Base-by-base conservation (phyloP, 2,888 invertebrate species). In the Drosophila mimica region DNA sequence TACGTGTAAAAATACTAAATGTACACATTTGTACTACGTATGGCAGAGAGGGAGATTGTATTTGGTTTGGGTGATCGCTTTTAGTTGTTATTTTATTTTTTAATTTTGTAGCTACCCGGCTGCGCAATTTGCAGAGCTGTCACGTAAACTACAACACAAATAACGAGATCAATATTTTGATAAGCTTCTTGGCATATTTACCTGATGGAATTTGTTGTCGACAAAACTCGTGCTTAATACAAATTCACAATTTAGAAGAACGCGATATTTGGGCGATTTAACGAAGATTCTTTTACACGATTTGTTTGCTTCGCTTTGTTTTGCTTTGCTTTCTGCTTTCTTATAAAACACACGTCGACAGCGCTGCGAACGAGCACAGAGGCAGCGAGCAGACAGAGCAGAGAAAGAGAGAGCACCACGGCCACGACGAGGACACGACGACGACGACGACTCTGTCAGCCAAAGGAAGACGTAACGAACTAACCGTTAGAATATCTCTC, bases 141-240 rank as follows among this genome's bases (percentile, higher is more conserved):
- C 78, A 78, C 79, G 78, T 74, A 78, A 58, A 13, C 49, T 3
- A 43, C 52, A 65, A 70, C 9, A 51, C 46, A 68, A 70, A 54
- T 63, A 54, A 63, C 59, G 52, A 65, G 43, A 72, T 65, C 70
- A 54, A 78, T 78, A 74, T 74, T 67, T 64, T 62, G 67, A 67
- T 78, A 62, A 52, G 28, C 40, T 60, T 61, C 38, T 58, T 68
- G 31, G 46, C 28, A 77, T 77, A 81, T 81, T 81, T 81, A 81
- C 80, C 80, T 81, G 78, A 38, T 25, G 30, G 62, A 51, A 67
- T 31, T 57, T 57, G 9, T 31, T 59, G 31, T 31, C 61, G 68
- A 64, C 52, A 67, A 43, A 20, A 57, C 51, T 74, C 57, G 81
- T 69, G 69, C 65, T 79, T 67, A 48, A 64, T 80, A 69, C 76